These are phyloP conservation scores for Neolamprologus variostigma DNA, from an alignment of 2,113 vertebrate species.

Conservation along the genomic window DNA sequence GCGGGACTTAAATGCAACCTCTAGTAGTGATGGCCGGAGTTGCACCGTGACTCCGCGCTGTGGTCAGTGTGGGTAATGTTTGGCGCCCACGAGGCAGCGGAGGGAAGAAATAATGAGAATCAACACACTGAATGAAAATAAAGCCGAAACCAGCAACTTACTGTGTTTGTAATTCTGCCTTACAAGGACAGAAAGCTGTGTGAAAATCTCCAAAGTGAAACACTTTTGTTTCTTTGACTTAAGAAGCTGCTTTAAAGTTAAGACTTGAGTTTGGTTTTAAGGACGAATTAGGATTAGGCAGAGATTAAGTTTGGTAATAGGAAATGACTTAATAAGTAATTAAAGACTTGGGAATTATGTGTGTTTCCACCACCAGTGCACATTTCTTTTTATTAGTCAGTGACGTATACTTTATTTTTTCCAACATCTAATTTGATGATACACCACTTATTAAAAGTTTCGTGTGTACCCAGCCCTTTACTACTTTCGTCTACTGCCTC, in stretches of 20 bases:
- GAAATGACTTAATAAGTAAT: background rate
- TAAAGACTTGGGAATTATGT: background rate
- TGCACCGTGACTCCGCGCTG: background rate
- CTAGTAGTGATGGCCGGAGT: background rate
- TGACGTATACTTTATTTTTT: accelerated
- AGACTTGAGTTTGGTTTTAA: background rate
- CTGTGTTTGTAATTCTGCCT: background rate
- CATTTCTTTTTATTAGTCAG: background rate
- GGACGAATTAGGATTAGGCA: background rate
- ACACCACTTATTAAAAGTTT: background rate
- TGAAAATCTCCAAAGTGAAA: background rate
- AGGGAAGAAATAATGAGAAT: background rate
- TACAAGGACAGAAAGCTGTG: background rate
- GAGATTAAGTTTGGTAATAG: background rate
- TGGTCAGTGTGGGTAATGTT: slow-evolving; percentile 10
- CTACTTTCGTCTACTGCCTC: background rate
- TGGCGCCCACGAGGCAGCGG: slow-evolving; percentile 19
- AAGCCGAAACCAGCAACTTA: background rate
- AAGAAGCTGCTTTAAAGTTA: background rate
- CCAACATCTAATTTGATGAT: background rate
- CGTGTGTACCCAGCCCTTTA: background rate
- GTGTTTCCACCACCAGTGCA: background rate
- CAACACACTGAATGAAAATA: background rate
- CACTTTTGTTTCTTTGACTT: background rate
- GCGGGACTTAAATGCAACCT: background rate